These are phyloP conservation scores for Callipepla californica DNA, from an alignment of 2,113 vertebrate genomes.

Conservation along the genomic window DNA sequence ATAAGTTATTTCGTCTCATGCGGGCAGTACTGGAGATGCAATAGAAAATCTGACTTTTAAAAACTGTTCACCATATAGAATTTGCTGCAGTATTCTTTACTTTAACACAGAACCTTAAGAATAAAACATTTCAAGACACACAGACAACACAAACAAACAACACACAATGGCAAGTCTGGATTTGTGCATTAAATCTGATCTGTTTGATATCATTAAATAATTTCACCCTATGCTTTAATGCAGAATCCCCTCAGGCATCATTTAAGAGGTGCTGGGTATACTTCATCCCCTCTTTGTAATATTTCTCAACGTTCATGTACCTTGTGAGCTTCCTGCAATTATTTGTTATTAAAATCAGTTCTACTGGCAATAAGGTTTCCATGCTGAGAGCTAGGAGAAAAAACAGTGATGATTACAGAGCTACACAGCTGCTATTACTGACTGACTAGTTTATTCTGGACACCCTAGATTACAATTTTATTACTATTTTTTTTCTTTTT, in stretches of 20 bases:
- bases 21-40: not conserved
- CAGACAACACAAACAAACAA: not conserved
- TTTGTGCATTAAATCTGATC: not conserved
- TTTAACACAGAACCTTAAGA: not conserved
- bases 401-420: constrained; percentile 70
- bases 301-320: not conserved
- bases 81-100: not conserved
- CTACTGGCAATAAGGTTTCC: constrained; percentile 46
- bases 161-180: not conserved
- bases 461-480: constrained; percentile 16
- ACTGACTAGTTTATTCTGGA: constrained; percentile 76
- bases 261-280: not conserved
- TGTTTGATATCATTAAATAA: not conserved
- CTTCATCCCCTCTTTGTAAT: not conserved
- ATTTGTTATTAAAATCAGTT: constrained; percentile 53
- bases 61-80: not conserved
- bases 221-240: not conserved
- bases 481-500: not conserved
- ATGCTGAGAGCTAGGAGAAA: constrained; percentile 58
- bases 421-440: constrained; percentile 66
- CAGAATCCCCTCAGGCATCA: not conserved
- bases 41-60: not conserved
- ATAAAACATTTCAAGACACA: not conserved
- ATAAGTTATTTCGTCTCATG: not conserved
- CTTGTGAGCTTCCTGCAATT: constrained; percentile 34